phyloP scores from a whole-genome alignment of 2,888 invertebrate genomes.

The Drosophila austrosaltans region DNA sequence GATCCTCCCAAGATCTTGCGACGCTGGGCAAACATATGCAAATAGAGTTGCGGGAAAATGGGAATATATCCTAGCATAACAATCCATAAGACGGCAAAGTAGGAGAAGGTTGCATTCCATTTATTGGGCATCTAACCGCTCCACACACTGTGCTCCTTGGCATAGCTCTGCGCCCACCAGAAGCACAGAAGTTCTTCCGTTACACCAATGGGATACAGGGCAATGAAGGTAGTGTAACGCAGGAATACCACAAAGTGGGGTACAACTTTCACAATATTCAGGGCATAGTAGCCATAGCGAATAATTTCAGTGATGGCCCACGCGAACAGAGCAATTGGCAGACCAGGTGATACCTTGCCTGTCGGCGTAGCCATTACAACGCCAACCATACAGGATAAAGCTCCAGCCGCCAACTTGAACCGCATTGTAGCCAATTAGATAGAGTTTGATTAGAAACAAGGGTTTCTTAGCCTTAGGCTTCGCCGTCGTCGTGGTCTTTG shows the following conservation, averaged over 20 bases:
- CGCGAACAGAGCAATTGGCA: slow-evolving; percentile 92
- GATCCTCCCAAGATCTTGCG: slow-evolving; percentile 90
- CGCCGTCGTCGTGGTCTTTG: slow-evolving; percentile 49
- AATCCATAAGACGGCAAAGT: slow-evolving; percentile 89
- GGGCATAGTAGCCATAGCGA: slow-evolving; percentile 95
- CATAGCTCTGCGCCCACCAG: slow-evolving; percentile 90
- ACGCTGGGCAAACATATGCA: slow-evolving; percentile 96
- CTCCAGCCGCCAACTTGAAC: slow-evolving; percentile 91
- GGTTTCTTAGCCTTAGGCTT: slow-evolving; percentile 83
- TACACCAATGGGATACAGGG: slow-evolving; percentile 96
- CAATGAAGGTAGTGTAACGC: slow-evolving; percentile 96
- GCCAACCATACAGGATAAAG: slow-evolving; percentile 90
- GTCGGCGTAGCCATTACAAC: slow-evolving; percentile 90
- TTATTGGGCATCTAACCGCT: slow-evolving; percentile 91
- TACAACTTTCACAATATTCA: slow-evolving; percentile 89
- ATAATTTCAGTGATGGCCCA: slow-evolving; percentile 98
- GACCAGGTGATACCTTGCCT: slow-evolving; percentile 89
- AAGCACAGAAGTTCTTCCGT: slow-evolving; percentile 97
- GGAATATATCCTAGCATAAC: slow-evolving; percentile 95
- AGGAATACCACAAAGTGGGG: slow-evolving; percentile 92
- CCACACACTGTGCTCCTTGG: slow-evolving; percentile 86
- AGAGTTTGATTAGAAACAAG: slow-evolving; percentile 85
- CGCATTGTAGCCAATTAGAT: slow-evolving; percentile 89
- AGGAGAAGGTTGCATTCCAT: slow-evolving; percentile 93
- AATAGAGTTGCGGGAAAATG: slow-evolving; percentile 94